phyloP scores from a whole-genome alignment of 2,113 vertebrate species.

The Ceyx melanurus region DNA sequence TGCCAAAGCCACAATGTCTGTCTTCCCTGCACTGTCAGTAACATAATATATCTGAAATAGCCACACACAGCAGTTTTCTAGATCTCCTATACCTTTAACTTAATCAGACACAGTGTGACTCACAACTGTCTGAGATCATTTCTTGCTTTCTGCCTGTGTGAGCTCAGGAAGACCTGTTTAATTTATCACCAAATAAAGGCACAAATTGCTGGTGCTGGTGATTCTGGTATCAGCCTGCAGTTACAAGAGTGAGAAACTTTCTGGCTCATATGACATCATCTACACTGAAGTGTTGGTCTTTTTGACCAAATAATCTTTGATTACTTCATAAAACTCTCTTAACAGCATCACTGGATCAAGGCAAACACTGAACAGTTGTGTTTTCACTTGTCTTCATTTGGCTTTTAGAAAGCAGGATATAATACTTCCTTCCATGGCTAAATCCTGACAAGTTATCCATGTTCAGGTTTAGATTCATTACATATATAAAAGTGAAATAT shows the following conservation, averaged over 20 bases:
- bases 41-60: constrained; percentile 37
- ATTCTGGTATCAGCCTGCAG: constrained; percentile 40
- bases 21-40: constrained; percentile 35
- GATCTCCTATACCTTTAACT: constrained; percentile 38
- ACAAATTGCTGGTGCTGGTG: constrained; percentile 55
- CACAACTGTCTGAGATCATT: constrained; percentile 62
- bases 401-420: background rate
- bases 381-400: constrained; percentile 7
- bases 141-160: constrained; percentile 59
- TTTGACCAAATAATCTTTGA: constrained; percentile 21
- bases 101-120: constrained; percentile 59
- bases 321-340: constrained; percentile 15
- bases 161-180: constrained; percentile 54
- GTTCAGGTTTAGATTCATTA: background rate
- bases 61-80: constrained; percentile 33
- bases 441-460: background rate
- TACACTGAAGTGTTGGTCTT: background rate
- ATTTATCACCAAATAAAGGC: constrained; percentile 68
- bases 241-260: background rate
- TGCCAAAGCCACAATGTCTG: background rate
- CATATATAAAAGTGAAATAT: constrained; percentile 1
- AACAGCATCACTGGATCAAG: background rate
- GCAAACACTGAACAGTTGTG: background rate
- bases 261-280: background rate
- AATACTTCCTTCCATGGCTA: background rate